These are phyloP conservation scores for Dioctria rufipes DNA, from an alignment of 2,888 invertebrate genomes.

Conservation along the genomic window DNA sequence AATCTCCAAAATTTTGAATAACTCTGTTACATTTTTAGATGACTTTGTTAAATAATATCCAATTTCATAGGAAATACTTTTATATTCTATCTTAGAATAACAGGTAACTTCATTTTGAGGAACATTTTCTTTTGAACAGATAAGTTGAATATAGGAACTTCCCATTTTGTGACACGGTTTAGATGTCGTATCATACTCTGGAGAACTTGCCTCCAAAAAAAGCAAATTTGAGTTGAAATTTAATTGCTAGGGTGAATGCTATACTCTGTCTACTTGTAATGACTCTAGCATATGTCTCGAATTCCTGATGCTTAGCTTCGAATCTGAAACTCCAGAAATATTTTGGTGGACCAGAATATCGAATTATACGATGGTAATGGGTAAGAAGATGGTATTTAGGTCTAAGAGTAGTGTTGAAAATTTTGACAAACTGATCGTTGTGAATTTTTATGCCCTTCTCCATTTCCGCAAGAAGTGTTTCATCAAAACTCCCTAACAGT, in stretches of 20 bases:
- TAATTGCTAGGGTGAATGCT: slow-evolving; percentile 7
- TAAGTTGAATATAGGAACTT: background rate
- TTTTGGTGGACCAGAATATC: slow-evolving; percentile 50
- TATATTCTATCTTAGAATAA: background rate
- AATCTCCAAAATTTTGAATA: too few relatives aligned
- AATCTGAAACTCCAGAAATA: slow-evolving; percentile 45
- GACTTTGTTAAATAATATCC: too few relatives aligned
- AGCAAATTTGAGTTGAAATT: slow-evolving; percentile 31
- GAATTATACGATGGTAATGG: slow-evolving; percentile 44
- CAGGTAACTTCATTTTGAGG: background rate
- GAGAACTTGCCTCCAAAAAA: slow-evolving; percentile 2
- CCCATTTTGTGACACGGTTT: background rate
- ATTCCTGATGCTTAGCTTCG: slow-evolving; percentile 41
- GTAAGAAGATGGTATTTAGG: slow-evolving; percentile 45
- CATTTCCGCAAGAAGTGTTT: too few relatives aligned
- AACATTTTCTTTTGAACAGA: background rate
- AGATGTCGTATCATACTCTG: background rate
- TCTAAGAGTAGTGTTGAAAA: slow-evolving; percentile 42
- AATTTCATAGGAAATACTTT: too few relatives aligned
- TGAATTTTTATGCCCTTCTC: too few relatives aligned
- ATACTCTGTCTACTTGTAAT: slow-evolving; percentile 41
- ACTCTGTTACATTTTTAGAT: too few relatives aligned
- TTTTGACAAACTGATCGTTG: too few relatives aligned
- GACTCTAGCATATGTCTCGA: slow-evolving; percentile 40
- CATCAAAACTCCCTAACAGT: too few relatives aligned